phyloP scores from a whole-genome alignment of 2,113 vertebrate genomes.

The Grantiella picta region DNA sequence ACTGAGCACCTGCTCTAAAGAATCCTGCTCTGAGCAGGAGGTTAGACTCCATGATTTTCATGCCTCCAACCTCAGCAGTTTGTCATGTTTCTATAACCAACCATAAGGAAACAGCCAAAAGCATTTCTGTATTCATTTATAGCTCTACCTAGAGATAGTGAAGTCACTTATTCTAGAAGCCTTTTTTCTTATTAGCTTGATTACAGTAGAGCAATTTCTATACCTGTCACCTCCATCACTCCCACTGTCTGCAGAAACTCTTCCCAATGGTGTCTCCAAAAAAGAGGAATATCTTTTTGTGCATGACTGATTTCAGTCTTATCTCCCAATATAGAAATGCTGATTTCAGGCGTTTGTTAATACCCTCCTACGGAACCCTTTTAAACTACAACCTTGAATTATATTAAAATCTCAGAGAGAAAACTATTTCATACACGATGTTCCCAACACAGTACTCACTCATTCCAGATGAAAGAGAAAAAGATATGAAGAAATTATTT shows the following conservation, averaged over 20 bases:
- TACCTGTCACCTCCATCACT: not conserved
- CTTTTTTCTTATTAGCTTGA: not conserved
- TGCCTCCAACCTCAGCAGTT: not conserved
- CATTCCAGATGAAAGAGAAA: not conserved
- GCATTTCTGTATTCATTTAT: not conserved
- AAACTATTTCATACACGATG: not conserved
- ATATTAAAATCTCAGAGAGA: not conserved
- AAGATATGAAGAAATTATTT: not conserved
- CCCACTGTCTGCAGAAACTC: not conserved
- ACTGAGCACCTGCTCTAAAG: not conserved
- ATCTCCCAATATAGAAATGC: not conserved
- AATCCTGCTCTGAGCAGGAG: not conserved
- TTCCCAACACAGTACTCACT: not conserved
- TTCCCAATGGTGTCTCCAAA: not conserved
- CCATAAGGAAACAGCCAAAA: fast-evolving
- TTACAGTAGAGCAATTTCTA: not conserved
- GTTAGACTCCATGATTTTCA: fast-evolving
- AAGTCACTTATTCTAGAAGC: not conserved
- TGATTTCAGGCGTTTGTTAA: not conserved
- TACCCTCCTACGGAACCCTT: not conserved
- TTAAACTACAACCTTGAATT: not conserved
- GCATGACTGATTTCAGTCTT: not conserved
- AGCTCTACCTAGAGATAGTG: not conserved
- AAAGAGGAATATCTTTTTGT: not conserved
- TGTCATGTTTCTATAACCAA: not conserved